A percentile compares a stretch with the other conserved stretches of the same genome.
Evolutionary conservation across 2,113 vertebrate species (phyloP).

Genomic region (Pampusana beccarii): DNA sequence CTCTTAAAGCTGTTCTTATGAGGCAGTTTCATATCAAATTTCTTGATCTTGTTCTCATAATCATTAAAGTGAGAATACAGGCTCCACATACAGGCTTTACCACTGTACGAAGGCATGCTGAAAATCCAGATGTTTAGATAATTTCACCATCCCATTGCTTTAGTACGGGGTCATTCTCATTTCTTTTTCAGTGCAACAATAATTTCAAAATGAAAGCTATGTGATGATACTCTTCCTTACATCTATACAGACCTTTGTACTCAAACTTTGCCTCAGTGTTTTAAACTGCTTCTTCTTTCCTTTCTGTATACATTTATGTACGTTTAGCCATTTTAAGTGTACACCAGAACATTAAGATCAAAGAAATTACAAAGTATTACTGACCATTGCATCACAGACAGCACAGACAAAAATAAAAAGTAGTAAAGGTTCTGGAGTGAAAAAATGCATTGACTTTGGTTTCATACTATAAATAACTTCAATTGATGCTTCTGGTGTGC

Average conservation of each 20-base stretch:
- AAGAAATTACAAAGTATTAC: neutral
- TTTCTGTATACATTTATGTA: neutral
- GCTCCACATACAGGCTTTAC: neutral
- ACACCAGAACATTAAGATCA: neutral
- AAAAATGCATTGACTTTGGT: neutral
- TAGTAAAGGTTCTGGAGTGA: neutral
- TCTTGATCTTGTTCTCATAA: conserved; percentile 7
- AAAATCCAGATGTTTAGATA: neutral
- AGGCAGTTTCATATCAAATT: neutral
- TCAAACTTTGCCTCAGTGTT: neutral
- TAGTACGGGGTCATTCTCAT: neutral
- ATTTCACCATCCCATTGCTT: neutral
- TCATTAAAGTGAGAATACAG: neutral
- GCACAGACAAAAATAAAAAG: neutral
- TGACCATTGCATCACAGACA: neutral
- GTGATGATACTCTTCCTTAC: neutral
- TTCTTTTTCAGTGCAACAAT: neutral
- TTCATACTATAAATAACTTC: neutral
- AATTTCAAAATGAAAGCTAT: neutral
- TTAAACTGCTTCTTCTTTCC: neutral
- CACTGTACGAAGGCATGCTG: neutral
- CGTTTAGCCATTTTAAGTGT: neutral
- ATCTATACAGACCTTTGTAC: neutral
- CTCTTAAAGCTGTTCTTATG: neutral
- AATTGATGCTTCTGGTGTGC: neutral